A percentile compares a stretch with the other conserved stretches of the same genome.
Evolutionary conservation across 2,797 vertebrate genomes (phyloP).

Genomic region (Carapus acus): DNA sequence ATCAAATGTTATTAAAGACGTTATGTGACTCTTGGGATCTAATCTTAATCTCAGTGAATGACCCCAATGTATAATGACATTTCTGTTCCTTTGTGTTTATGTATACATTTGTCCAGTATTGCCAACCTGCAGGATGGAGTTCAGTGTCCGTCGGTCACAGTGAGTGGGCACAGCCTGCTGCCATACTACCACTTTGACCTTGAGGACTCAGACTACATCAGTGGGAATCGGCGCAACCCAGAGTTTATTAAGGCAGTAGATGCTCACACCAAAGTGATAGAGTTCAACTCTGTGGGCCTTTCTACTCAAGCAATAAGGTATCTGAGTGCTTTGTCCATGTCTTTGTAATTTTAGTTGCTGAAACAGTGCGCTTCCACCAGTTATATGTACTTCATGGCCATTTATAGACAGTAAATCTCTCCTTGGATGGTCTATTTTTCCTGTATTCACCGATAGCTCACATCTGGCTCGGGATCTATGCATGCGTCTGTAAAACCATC

Average conservation of each 20-base stretch:
- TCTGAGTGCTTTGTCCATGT: neutral
- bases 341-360: too few relatives aligned
- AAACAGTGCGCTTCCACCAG: too few relatives aligned
- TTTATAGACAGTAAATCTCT: too few relatives aligned
- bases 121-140: constrained; percentile 69
- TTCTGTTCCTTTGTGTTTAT: neutral
- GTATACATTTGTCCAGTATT: constrained; percentile 66
- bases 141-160: constrained; percentile 57
- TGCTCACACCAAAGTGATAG: constrained; percentile 72
- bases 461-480: too few relatives aligned
- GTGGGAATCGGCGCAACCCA: constrained; percentile 31
- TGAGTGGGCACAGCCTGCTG: constrained; percentile 73
- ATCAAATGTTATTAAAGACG: too few relatives aligned
- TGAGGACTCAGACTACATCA: constrained; percentile 80
- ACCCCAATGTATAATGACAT: neutral
- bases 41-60: neutral
- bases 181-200: constrained; percentile 76
- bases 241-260: constrained; percentile 61
- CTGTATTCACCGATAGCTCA: too few relatives aligned
- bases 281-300: constrained; percentile 74
- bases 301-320: constrained; percentile 66
- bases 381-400: too few relatives aligned
- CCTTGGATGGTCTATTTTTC: too few relatives aligned
- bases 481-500: too few relatives aligned
- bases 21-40: neutral